A percentile compares a stretch with the other conserved stretches of the same genome.
Evolutionary conservation across 2,113 vertebrate species (phyloP).

Genomic region (Pedionomus torquatus): DNA sequence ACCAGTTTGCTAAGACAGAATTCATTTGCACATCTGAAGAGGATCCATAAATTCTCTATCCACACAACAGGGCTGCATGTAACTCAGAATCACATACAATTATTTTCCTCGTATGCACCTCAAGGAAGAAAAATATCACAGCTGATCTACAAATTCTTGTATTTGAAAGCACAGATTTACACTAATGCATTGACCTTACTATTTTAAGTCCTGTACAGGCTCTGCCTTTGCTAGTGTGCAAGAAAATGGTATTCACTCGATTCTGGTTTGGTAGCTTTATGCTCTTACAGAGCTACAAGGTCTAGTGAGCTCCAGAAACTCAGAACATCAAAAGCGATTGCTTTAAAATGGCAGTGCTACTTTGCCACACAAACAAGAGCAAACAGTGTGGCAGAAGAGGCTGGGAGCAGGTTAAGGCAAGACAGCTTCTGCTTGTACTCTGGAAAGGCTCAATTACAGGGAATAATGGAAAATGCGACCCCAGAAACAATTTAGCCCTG

Average conservation of each 20-base stretch:
- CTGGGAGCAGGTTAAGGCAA: neutral
- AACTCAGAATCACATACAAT: neutral
- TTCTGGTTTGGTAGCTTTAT: neutral
- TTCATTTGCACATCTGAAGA: neutral
- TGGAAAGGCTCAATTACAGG: neutral
- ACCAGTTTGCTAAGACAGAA: neutral
- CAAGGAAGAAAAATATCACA: neutral
- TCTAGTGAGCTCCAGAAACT: neutral
- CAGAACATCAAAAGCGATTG: neutral
- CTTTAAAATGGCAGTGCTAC: neutral
- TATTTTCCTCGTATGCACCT: neutral
- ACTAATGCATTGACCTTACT: neutral
- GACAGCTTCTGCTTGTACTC: neutral
- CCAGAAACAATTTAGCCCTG: neutral
- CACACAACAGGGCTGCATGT: accelerated
- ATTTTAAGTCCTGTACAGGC: neutral
- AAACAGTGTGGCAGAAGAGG: neutral
- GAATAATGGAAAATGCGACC: neutral
- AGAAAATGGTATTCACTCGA: neutral
- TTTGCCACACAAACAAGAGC: neutral
- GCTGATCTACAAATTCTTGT: neutral
- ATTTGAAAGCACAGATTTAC: neutral
- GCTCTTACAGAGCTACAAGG: neutral
- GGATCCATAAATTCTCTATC: neutral
- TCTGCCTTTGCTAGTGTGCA: neutral